Evolutionary conservation across 2,888 invertebrate genomes (phyloP), one percentile per base, ranked within the genome.

Genomic region (Anoplius nigerrimus): DNA sequence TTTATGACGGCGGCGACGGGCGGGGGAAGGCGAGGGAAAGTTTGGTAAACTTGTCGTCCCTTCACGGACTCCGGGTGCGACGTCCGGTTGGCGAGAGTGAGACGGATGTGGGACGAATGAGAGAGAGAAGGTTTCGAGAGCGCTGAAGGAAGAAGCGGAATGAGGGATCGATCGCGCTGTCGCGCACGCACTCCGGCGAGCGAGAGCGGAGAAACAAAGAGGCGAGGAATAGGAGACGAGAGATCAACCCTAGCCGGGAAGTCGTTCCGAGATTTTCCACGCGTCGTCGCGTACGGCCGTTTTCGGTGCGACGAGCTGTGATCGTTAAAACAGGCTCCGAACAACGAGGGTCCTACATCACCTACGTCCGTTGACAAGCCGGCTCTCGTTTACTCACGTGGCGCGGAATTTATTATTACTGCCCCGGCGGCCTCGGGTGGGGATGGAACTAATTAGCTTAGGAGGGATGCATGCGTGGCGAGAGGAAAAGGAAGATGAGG

Each of bases 331-430:
- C 78, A 69, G 69, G 58, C 64, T 66, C 60, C 15, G 24, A 34
- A 34, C 34, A 34, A 34, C 34, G 62, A 45, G 58, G 54, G 62
- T 43, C 24, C 63, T 64, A 43, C 62, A 78, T 77, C 66, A 62
- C 54, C 68, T 43, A 22, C 55, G 55, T 55, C 57, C 80, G 80
- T 78, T 82, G 79, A 80, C 78, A 77, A 69, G 18, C 67, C 16
- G 21, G 11, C 61, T 62, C 75, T 62, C 69, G 80, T 80, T 80
- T 80, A 80, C 73, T 73, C 80, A 80, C 82, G 71, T 80, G 80
- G 65, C 55, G 42, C 16, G 22, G 58, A 69, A 79, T 79, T 79
- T 81, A 74, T 81, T 79, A 77, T 81, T 78, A 45, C 66, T 71
- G 71, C 66, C 62, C 24, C 42, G 15, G 22, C 0, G 2, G 16